These are phyloP conservation scores for Cerceris rybyensis DNA, from an alignment of 2,888 invertebrate genomes.

Conservation along the genomic window DNA sequence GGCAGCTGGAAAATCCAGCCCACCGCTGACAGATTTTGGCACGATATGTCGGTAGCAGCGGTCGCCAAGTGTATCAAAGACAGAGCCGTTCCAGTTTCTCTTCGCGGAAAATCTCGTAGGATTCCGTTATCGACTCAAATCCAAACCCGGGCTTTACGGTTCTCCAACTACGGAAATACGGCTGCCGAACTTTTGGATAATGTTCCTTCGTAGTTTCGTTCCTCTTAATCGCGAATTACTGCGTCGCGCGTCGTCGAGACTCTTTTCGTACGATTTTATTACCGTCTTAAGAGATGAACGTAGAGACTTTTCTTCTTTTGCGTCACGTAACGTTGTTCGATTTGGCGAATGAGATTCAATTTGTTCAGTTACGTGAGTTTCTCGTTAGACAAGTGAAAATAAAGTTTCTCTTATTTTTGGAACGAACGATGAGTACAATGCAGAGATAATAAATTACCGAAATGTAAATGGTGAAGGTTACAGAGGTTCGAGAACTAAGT, in stretches of 20 bases:
- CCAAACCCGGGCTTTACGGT: slow-evolving; percentile 4
- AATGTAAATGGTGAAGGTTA: too few species aligned
- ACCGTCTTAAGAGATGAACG: too few species aligned
- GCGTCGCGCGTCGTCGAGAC: too few species aligned
- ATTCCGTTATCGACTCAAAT: slow-evolving; percentile 21
- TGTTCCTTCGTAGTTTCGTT: background rate
- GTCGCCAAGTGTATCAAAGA: slow-evolving; percentile 28
- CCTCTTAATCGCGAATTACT: background rate
- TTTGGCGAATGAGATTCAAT: too few species aligned
- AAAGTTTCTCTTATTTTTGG: too few species aligned
- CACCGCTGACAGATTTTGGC: slow-evolving; percentile 51
- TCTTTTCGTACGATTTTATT: too few species aligned
- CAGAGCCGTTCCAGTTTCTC: background rate
- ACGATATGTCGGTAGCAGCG: slow-evolving; percentile 27
- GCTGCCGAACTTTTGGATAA: background rate
- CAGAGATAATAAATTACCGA: too few species aligned
- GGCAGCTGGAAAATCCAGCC: slow-evolving; percentile 40
- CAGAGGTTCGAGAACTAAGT: too few species aligned
- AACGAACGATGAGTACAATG: too few species aligned
- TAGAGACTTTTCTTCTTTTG: background rate
- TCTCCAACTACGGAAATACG: background rate
- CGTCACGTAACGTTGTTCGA: too few species aligned
- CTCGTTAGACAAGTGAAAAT: too few species aligned
- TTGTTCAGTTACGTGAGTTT: too few species aligned
- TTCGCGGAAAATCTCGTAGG: slow-evolving; percentile 4